Evolutionary conservation across 2,113 vertebrate genomes (phyloP).

Genomic region (Origma solitaria): DNA sequence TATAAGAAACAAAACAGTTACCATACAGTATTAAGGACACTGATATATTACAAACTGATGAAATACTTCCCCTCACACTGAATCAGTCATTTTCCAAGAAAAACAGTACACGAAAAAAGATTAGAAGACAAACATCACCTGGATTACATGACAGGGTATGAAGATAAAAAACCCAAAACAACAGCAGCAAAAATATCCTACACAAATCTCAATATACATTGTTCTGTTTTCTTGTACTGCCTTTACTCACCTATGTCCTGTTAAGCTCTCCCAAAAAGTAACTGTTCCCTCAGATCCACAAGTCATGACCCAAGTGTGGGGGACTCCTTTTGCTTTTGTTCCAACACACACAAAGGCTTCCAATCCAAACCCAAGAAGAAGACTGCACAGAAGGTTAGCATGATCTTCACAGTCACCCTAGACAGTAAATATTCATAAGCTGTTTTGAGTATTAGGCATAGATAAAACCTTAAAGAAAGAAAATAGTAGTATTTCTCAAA

Average conservation of each 20-base stretch:
- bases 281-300: conserved; percentile 85
- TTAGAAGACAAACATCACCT: background rate
- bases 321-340: conserved; percentile 85
- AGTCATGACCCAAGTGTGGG: conserved; percentile 95
- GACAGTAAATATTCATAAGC: background rate
- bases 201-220: background rate
- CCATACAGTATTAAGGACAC: background rate
- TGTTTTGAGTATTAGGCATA: background rate
- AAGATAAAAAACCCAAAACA: background rate
- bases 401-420: conserved; percentile 99
- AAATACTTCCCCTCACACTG: background rate
- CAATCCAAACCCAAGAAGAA: conserved; percentile 91
- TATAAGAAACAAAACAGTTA: background rate
- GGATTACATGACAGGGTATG: background rate
- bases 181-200: background rate
- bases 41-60: background rate
- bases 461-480: background rate
- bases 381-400: conserved; percentile 90
- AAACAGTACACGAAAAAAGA: background rate
- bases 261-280: conserved; percentile 97
- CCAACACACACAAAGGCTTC: conserved; percentile 97
- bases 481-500: background rate
- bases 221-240: background rate
- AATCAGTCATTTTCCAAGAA: background rate
- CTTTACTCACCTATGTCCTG: conserved; percentile 84